A percentile compares a stretch with the other conserved stretches of the same genome.
phyloP scores from a whole-genome alignment of 1,140 invertebrate species.

The Paralvinella palmiformis region DNA sequence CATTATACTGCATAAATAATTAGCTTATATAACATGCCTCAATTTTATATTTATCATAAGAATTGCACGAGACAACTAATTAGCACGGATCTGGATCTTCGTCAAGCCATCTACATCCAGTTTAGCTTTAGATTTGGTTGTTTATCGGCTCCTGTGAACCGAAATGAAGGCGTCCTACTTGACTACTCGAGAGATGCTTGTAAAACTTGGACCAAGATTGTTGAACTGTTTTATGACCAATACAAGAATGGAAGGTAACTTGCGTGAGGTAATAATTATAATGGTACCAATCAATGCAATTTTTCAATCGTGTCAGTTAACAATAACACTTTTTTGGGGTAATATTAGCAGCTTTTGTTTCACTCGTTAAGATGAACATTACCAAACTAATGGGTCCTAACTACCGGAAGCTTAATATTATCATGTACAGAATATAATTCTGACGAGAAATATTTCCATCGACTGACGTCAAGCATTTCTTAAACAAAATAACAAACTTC shows the following conservation, averaged over 20 bases:
- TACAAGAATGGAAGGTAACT: constrained; percentile 38
- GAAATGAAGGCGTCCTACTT: constrained; percentile 43
- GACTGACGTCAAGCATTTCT: too few species aligned
- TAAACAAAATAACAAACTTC: too few species aligned
- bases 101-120: constrained; percentile 45
- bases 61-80: constrained; percentile 45
- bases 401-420: too few species aligned
- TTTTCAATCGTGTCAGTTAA: too few species aligned
- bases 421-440: too few species aligned
- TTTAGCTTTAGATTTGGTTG: constrained; percentile 52
- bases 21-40: neutral
- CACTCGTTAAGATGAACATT: too few species aligned
- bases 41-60: constrained; percentile 29
- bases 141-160: constrained; percentile 27
- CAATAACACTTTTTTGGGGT: too few species aligned
- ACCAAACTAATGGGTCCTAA: too few species aligned
- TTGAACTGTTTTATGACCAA: constrained; percentile 39
- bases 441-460: too few species aligned
- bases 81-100: constrained; percentile 47
- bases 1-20: neutral
- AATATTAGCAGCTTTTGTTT: too few species aligned
- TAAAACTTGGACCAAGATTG: constrained; percentile 41
- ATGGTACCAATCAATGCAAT: too few species aligned
- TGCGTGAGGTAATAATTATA: too few species aligned
- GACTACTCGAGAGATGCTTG: constrained; percentile 45